Conservation (phyloP, 2,888 invertebrate species). For the Drosophila villosipedis region DNA sequence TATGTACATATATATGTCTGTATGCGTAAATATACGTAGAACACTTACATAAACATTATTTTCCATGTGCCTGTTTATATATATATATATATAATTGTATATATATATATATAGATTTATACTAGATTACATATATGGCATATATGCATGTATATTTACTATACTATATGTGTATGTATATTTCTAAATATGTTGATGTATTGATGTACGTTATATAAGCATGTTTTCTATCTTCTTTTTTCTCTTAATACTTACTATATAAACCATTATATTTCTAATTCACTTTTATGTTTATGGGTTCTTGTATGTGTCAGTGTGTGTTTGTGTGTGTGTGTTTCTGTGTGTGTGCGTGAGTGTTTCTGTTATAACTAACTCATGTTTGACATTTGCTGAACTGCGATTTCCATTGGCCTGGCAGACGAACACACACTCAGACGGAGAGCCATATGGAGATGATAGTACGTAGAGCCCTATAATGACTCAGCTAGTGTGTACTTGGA, state of each 20-base stretch:
- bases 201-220: slow-evolving; percentile 47
- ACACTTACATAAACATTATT: slow-evolving; percentile 6
- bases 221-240: slow-evolving; percentile 15
- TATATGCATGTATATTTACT: slow-evolving; percentile 11
- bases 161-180: slow-evolving; percentile 27
- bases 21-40: slow-evolving; percentile 7
- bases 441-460: slow-evolving; percentile 5
- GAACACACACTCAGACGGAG: slow-evolving; percentile 7
- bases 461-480: slow-evolving; percentile 1
- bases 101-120: slow-evolving; percentile 18
- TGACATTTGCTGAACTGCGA: slow-evolving; percentile 23
- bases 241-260: slow-evolving; percentile 34
- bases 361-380: slow-evolving; percentile 15
- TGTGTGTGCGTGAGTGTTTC: slow-evolving; percentile 5
- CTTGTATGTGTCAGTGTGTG: slow-evolving; percentile 1
- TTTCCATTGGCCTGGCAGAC: slow-evolving; percentile 11
- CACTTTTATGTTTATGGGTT: slow-evolving; percentile 12
- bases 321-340: neutral
- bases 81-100: neutral
- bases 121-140: slow-evolving; percentile 22
- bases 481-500: neutral
- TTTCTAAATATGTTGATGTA: slow-evolving; percentile 22
- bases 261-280: slow-evolving; percentile 33
- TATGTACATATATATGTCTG: slow-evolving; percentile 8
- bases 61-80: slow-evolving; percentile 1